phyloP scores from a whole-genome alignment of 2,113 vertebrate species.

The Anoplopoma fimbria region DNA sequence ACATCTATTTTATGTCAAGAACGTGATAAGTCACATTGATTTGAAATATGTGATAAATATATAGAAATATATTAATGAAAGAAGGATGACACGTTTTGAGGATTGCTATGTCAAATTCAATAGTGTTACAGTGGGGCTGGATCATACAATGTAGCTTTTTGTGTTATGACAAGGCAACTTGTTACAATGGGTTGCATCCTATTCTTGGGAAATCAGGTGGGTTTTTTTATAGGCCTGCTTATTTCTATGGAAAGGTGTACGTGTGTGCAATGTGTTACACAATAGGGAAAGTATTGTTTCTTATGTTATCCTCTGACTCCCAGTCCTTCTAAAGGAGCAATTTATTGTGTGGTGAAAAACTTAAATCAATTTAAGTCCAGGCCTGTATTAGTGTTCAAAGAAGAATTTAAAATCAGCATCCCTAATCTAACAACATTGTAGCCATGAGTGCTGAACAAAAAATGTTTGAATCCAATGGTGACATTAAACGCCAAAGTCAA shows the following conservation, averaged over 20 bases:
- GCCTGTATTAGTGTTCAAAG: no score
- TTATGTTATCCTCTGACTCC: no score
- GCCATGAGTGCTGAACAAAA: no score
- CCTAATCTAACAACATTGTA: neutral
- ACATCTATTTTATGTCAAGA: neutral
- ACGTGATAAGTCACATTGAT: neutral
- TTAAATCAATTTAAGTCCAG: no score
- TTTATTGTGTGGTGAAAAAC: no score
- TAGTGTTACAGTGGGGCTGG: no score
- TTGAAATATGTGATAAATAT: neutral
- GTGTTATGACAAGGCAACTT: neutral
- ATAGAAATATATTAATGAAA: neutral
- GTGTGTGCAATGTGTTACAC: neutral
- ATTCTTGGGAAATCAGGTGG: neutral
- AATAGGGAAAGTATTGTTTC: no score
- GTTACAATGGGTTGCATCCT: neutral
- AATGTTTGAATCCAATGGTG: no score
- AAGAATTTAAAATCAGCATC: neutral
- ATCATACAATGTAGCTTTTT: neutral
- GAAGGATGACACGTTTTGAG: neutral
- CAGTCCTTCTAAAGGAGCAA: no score
- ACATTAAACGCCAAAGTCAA: no score
- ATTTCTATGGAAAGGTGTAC: neutral
- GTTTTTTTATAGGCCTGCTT: no score
- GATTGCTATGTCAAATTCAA: no score